Conservation (phyloP, 2,888 invertebrate species). For the Cactoblastis cactorum region DNA sequence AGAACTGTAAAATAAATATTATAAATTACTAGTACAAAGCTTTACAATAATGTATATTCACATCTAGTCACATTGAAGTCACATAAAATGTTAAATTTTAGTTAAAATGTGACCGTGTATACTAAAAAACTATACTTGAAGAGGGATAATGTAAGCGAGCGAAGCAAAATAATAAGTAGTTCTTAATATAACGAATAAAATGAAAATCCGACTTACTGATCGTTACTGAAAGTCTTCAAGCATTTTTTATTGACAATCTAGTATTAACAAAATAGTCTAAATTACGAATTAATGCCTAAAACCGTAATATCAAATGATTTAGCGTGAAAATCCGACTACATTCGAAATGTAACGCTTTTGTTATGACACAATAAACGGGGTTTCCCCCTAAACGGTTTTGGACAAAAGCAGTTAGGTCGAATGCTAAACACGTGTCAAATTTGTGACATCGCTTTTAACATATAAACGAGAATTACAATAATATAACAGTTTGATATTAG, state of each 20-base stretch:
- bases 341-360: slow-evolving; percentile 10
- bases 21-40: no score
- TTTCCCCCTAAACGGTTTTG: slow-evolving; percentile 55
- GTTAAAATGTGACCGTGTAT: no score
- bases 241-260: neutral
- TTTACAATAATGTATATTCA: no score
- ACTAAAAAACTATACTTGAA: no score
- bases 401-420: slow-evolving; percentile 68
- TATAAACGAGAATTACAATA: slow-evolving; percentile 61
- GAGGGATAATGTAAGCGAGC: no score
- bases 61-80: no score
- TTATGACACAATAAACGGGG: slow-evolving; percentile 9
- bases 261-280: neutral
- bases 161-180: no score
- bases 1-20: no score
- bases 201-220: no score
- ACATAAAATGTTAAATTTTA: no score
- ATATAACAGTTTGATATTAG: slow-evolving; percentile 63
- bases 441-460: slow-evolving; percentile 61
- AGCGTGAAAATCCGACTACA: slow-evolving; percentile 5
- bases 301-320: slow-evolving; percentile 5
- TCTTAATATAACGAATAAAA: no score
- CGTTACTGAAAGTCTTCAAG: no score
- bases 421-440: slow-evolving; percentile 75
- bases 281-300: slow-evolving; percentile 1